Evolutionary conservation across 2,888 invertebrate genomes (phyloP).

Genomic region (Scaeva pyrastri): DNA sequence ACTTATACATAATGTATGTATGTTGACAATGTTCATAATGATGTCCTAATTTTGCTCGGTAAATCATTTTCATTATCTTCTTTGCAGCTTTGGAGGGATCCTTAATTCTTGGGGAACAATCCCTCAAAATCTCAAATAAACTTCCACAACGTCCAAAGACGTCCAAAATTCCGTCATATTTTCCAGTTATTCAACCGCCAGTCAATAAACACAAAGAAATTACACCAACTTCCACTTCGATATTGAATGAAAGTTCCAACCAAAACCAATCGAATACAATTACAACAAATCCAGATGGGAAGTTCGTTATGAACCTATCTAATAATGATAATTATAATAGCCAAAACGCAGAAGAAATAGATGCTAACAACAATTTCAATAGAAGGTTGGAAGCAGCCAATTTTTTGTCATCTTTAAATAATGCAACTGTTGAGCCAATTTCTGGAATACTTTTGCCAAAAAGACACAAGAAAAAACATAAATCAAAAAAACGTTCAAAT

Average conservation of each 20-base stretch:
- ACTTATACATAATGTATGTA: no score
- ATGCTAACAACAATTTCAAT: neutral
- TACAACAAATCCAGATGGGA: neutral
- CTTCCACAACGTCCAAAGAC: constrained; percentile 9
- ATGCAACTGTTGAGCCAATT: neutral
- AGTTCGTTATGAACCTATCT: neutral
- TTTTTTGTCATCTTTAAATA: neutral
- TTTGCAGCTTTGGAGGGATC: constrained; percentile 30
- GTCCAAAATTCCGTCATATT: neutral
- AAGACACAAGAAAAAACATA: neutral
- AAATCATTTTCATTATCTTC: constrained; percentile 38
- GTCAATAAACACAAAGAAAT: neutral
- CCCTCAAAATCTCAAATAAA: constrained; percentile 12
- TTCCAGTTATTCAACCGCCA: neutral
- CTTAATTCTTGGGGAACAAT: constrained; percentile 3
- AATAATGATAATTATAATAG: constrained; percentile 2
- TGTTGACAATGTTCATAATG: neutral
- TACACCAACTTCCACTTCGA: neutral
- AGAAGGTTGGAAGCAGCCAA: neutral
- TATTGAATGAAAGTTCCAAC: neutral
- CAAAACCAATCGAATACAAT: neutral
- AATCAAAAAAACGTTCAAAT: neutral
- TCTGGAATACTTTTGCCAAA: neutral
- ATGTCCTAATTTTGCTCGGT: constrained; percentile 32
- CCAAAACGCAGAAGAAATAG: neutral